phyloP scores from a whole-genome alignment of 2,113 vertebrate species.

The Struthidea cinerea region DNA sequence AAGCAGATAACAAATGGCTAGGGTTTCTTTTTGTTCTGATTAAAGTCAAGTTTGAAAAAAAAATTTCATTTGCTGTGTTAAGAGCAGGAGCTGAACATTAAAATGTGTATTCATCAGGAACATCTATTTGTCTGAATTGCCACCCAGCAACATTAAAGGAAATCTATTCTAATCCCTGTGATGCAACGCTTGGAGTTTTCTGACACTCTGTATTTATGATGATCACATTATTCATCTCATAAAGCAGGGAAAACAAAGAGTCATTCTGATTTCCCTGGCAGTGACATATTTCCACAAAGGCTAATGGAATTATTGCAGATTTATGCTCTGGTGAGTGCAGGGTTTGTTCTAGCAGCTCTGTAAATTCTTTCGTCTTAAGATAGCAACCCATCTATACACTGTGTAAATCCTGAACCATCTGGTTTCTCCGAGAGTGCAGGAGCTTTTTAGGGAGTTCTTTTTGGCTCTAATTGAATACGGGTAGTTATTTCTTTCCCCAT shows the following conservation, averaged over 20 bases:
- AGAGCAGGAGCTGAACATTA: neutral
- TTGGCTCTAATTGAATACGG: neutral
- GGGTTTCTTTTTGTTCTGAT: neutral
- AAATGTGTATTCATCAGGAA: neutral
- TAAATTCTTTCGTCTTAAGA: neutral
- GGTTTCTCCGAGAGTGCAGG: neutral
- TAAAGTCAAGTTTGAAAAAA: neutral
- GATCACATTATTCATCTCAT: neutral
- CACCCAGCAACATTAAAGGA: neutral
- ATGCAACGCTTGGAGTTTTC: neutral
- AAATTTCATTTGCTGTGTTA: neutral
- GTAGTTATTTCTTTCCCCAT: neutral
- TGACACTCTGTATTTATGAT: neutral
- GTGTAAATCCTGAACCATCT: neutral
- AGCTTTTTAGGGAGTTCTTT: neutral
- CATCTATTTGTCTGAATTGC: neutral
- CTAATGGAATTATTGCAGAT: slow-evolving; percentile 14
- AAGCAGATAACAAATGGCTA: neutral
- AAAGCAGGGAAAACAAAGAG: neutral
- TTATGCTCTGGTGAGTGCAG: neutral
- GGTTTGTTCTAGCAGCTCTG: slow-evolving; percentile 1
- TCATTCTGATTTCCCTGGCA: neutral
- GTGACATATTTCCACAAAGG: neutral
- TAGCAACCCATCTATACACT: neutral
- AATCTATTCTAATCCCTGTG: neutral